Percentiles rank a stretch among this genome's conserved stretches.
These are phyloP conservation scores for Rhodophaea formosa DNA, from an alignment of 2,888 invertebrate genomes.

Conservation along the genomic window DNA sequence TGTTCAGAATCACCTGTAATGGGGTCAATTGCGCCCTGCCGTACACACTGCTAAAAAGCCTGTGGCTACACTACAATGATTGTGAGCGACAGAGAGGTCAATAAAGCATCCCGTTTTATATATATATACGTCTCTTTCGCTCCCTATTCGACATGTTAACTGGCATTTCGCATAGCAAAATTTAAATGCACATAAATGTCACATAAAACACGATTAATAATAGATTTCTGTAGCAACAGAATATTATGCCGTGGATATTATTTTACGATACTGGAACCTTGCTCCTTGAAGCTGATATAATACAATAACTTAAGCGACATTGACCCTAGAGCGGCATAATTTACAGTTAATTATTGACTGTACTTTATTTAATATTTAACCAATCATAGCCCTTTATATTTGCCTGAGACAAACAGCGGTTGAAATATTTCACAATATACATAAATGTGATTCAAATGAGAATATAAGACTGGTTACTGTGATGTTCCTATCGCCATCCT, in stretches of 20 bases:
- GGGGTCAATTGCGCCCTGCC: too few species aligned
- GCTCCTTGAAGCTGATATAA: conserved; percentile 10
- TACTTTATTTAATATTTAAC: neutral
- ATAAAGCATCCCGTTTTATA: neutral
- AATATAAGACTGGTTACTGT: too few species aligned
- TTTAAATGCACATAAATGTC: conserved; percentile 10
- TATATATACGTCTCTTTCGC: neutral
- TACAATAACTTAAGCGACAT: conserved; percentile 1
- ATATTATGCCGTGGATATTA: conserved; percentile 11
- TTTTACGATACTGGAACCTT: conserved; percentile 5
- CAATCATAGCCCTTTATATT: too few species aligned
- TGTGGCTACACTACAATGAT: too few species aligned
- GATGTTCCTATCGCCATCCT: too few species aligned
- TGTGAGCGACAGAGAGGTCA: neutral
- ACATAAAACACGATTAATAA: neutral
- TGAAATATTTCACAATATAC: too few species aligned
- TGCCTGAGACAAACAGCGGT: too few species aligned
- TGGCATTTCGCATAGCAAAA: neutral
- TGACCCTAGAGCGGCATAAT: conserved; percentile 5
- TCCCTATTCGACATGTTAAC: neutral
- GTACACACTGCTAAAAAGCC: too few species aligned
- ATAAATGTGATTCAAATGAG: too few species aligned
- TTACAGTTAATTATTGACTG: neutral
- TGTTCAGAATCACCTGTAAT: too few species aligned
- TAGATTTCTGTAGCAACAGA: conserved; percentile 4